Evolutionary conservation across 1,140 invertebrate genomes (phyloP).

Genomic region (Panagrolaimus sp.): DNA sequence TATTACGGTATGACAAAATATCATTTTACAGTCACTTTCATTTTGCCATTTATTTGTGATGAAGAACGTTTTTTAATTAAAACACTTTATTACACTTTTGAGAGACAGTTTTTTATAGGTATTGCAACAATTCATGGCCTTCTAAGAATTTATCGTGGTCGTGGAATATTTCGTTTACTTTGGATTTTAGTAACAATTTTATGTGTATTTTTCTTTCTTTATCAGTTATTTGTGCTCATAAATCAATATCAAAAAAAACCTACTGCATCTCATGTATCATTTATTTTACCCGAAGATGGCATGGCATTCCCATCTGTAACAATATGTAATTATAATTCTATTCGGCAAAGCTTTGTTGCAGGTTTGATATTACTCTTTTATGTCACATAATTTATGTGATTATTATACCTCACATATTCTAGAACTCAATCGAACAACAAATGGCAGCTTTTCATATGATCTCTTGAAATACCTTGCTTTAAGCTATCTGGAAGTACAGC

Average conservation of each 20-base stretch:
- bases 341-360: constrained; percentile 38
- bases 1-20: no score
- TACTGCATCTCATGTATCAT: constrained; percentile 54
- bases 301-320: constrained; percentile 48
- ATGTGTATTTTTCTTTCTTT: constrained; percentile 33
- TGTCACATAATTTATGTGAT: no score
- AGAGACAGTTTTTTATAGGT: constrained; percentile 39
- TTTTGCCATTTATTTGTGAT: no score
- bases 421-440: constrained; percentile 33
- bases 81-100: no score
- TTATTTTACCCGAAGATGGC: constrained; percentile 47
- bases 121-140: constrained; percentile 51
- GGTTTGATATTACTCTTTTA: no score
- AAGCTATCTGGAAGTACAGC: neutral
- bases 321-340: constrained; percentile 50
- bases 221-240: constrained; percentile 36
- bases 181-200: constrained; percentile 43
- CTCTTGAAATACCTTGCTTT: constrained; percentile 43
- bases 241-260: constrained; percentile 36
- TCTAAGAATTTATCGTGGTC: constrained; percentile 46
- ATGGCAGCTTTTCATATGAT: constrained; percentile 33
- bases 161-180: constrained; percentile 30
- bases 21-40: no score
- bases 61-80: no score
- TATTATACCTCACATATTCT: no score